Conservation (phyloP, 2,113 vertebrate genomes). For the Emydura subglobosa region DNA sequence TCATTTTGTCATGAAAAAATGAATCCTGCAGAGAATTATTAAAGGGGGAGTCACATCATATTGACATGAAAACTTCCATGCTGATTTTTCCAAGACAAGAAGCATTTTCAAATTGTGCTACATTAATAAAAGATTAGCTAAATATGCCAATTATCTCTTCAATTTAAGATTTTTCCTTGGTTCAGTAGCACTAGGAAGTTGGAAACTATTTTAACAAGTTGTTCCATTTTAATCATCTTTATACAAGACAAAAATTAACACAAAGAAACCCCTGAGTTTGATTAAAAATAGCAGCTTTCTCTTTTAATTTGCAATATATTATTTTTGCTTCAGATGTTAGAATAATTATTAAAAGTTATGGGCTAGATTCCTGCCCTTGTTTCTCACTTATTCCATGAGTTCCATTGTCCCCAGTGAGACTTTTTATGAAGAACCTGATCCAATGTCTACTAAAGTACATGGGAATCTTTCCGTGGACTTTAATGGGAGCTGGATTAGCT, state of each 20-base stretch:
- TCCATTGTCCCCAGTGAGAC: not conserved
- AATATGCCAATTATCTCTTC: constrained; percentile 59
- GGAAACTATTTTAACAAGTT: constrained; percentile 46
- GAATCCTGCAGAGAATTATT: constrained; percentile 56
- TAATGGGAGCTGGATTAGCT: not conserved
- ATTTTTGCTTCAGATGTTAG: constrained; percentile 20
- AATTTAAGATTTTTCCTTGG: constrained; percentile 35
- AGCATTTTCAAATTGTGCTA: constrained; percentile 54
- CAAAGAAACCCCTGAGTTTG: not conserved
- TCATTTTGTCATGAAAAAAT: constrained; percentile 4
- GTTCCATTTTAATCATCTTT: constrained; percentile 45
- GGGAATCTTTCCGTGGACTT: fast-evolving
- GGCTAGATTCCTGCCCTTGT: not conserved
- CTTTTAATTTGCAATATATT: not conserved
- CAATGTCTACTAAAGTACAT: not conserved
- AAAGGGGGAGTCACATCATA: constrained; percentile 45
- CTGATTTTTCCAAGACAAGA: constrained; percentile 64
- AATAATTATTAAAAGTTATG: not conserved
- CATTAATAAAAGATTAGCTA: constrained; percentile 68
- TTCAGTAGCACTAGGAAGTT: constrained; percentile 23
- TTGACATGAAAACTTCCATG: constrained; percentile 66
- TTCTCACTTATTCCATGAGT: not conserved
- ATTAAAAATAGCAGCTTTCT: constrained; percentile 1
- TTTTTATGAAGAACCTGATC: not conserved
- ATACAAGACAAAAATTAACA: constrained; percentile 8